Evolutionary conservation across 1,140 invertebrate species (phyloP), one percentile per base, ranked within the genome.

Genomic region (Drosophila neocordata): DNA sequence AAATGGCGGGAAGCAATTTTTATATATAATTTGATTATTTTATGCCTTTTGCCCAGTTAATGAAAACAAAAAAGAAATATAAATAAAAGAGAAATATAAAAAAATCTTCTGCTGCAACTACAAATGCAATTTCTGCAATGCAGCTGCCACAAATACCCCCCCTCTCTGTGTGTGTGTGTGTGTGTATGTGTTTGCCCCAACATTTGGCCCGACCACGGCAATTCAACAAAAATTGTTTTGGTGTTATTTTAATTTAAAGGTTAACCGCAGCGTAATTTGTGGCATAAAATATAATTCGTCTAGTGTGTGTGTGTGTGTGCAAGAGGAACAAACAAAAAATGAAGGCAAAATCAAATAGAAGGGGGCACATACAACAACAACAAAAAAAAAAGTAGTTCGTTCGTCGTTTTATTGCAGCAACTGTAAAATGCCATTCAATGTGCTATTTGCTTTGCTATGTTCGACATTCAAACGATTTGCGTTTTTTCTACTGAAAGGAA

Each of bases 241-340:
- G 83, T 89, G 84, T 88, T 88, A 83, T 88, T 88, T 88, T 88
- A 88, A 88, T 88, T 89, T 88, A 89, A 88, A 88, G 83, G 83
- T 88, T 88, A 88, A 88, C 83, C 83, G 84, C 83, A 88, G 79
- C 84, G 83, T 88, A 88, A 88, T 88, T 88, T 88, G 83, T 88
- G 83, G 83, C 83, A 88, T 89, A 83, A 88, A 88, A 83, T 89
- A 88, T 89, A 87, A 88, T 88, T 88, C 82, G 82, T 87, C 84
- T 87, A 83, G 22, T 5, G 6, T 52, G 15, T 31, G 31, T 48
- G 31, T 48, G 44, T 41, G 27, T 22, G 34, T 31, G 67, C 20
- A 13, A 58, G 51, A 58, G 65, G 68, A 58, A 67, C 65, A 65
- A 56, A 58, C 31, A 68, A 79, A 66, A 57, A 63, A 65, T 67